Base-by-base conservation (phyloP, 2,113 vertebrate genomes). In the Grammatotria lemairii region DNA sequence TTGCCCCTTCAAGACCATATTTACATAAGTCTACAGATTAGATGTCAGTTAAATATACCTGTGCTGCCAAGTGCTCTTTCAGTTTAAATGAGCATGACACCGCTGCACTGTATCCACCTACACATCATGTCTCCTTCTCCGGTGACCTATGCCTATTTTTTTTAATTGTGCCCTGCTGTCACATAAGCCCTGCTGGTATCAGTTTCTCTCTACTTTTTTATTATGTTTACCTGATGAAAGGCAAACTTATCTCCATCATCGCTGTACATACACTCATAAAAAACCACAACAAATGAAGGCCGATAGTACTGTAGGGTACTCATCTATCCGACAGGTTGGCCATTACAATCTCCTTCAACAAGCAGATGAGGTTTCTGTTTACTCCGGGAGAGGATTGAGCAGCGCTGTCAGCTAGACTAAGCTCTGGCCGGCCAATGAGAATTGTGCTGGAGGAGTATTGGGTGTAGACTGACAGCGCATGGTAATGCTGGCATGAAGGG, bases 341-440 rank as follows among this genome's bases (percentile, higher is more conserved):
- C 86, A 88, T 90, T 82, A 88, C 8, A 68, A 54, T 26, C 68
- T 60, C 80, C 83, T 49, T 70, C 68, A 88, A 60, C 14, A 9
- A 82, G 57, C 84, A 91, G 88, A 81, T 88, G 93, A 89, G 68
- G 84, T 75, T 85, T 63, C 28, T 26, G 80, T 86, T 63, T 82
- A 80, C 47, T 85, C 79, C 80, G 75, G 63, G 87, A 73, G 58
- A 83, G 88, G 86, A 90, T n/a, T 85, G 86, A 92, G 85, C 78
- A 47, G 91, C 42, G 68, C 88, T 79, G 57, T 88, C 85, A 90
- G 80, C 80, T 87, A 86, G 40, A 84, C 70, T 83, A 79, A 55
- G 33, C 81, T 83, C 23, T 70, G 80, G 79, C 79, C 7, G 11
- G 86, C 86, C 86, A 85, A 88, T 33, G 78, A 84, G 45, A 83